Base-by-base conservation (phyloP, 2,888 invertebrate genomes). In the Saturnia japonica region DNA sequence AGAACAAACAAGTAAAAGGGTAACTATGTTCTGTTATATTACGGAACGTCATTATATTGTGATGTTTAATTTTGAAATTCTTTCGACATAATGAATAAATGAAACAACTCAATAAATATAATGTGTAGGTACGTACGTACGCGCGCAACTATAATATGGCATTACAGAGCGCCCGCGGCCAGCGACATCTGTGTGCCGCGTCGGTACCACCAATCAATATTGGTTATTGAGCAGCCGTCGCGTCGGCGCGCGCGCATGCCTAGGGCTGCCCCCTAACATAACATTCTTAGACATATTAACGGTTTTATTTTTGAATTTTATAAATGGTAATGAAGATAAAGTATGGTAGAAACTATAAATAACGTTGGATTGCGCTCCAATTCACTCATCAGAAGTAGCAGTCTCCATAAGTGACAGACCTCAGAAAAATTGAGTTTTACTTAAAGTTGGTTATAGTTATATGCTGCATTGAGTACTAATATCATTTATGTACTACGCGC, bases 51-150 rank as follows among this genome's bases (percentile, higher is more conserved):
- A 25, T 60, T 60, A 54, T 22, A 47, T 47, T 16, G 54, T 60
- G 57, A 60, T 60, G 28, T 60, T 60, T 25, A 60, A 60, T 60
- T 60, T 60, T 60, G 57, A 60, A 60, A 60, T 60, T 60, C 12
- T 60, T 60, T 60, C 57, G 25, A 60, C 57, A 60, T 60, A 60
- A 60, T 60, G 57, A 28, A 64, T 64, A 40, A 34, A 40, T 19
- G 64, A 40, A 64, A 64, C 40, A 64, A 64, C 64, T 64, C 64
- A 64, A 64, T 64, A 64, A 64, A 64, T 64, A 40, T 40, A 64
- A 64, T 64, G 64, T 40, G 40, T 64, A 64, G 64, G 64, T 64
- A 64, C 64, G n/a, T n/a, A n/a, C n/a, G n/a, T n/a, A n/a, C n/a
- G n/a, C n/a, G 64, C n/a, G 40, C 40, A 40, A 40, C 64, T 34